phyloP scores from a whole-genome alignment of 2,888 invertebrate genomes.

The Idaea dimidiata region DNA sequence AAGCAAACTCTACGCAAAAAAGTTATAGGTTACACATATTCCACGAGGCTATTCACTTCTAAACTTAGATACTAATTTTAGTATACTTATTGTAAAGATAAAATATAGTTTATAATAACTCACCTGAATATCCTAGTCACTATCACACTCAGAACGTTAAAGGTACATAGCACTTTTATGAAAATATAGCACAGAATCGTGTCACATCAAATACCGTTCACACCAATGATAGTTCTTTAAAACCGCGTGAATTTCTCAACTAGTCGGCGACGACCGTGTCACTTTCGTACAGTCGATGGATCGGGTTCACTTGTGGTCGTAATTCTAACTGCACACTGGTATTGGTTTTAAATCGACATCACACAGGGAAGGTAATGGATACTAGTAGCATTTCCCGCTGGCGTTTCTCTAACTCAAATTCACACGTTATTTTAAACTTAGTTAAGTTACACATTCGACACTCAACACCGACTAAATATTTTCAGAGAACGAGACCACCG shows the following conservation, averaged over 20 bases:
- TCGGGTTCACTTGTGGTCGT: slow-evolving; percentile 77
- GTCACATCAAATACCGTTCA: slow-evolving; percentile 49
- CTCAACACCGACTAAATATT: slow-evolving; percentile 43
- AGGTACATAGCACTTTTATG: slow-evolving; percentile 5
- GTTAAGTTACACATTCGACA: slow-evolving; percentile 44
- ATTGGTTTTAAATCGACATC: slow-evolving; percentile 62
- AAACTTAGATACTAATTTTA: neutral
- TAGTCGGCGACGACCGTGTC: slow-evolving; percentile 45
- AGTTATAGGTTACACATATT: neutral
- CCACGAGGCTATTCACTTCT: neutral
- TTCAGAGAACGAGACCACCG: slow-evolving; percentile 43
- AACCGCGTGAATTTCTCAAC: slow-evolving; percentile 70
- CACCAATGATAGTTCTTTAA: slow-evolving; percentile 60
- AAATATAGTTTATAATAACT: slow-evolving; percentile 26
- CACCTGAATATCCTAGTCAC: slow-evolving; percentile 25
- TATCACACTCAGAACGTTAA: slow-evolving; percentile 9
- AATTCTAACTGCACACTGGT: slow-evolving; percentile 70
- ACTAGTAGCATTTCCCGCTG: slow-evolving; percentile 63
- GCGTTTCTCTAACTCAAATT: slow-evolving; percentile 65
- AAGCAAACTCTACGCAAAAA: slow-evolving; percentile 1
- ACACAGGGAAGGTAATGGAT: slow-evolving; percentile 73
- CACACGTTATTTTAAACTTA: slow-evolving; percentile 47
- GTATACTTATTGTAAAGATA: neutral
- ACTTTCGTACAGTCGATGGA: slow-evolving; percentile 70
- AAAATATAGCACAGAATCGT: slow-evolving; percentile 31